Evolutionary conservation across 2,113 vertebrate species (phyloP), one percentile per base, ranked within the genome.

Genomic region (Tychaedon coryphoeus): DNA sequence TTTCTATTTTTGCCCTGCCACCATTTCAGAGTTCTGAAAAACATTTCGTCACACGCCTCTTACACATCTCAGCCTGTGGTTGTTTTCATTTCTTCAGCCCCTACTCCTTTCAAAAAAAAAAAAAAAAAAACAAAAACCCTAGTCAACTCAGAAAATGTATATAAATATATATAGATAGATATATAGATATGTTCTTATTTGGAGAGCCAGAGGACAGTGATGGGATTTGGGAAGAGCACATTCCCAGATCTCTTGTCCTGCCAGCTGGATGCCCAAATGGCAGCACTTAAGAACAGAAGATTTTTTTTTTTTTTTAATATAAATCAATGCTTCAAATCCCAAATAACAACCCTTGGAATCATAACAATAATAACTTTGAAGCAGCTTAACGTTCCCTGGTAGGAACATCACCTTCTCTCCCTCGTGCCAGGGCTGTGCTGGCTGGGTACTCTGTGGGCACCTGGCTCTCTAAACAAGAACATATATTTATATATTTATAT

Each of bases 21-120:
- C 75, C 62, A 2, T 42, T 64, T 61, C 40, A 1, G 78, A 79
- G 36, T 58, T 87, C 43, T 36, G 62, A 65, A 47, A 56, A 88
- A 56, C 60, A 16, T 76, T 86, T 82, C 78, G 57, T 90, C 90
- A 88, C 25, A 61, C 6, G n/a, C 86, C 90, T 92, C 86, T 92
- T 88, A 76, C 88, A 48, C 81, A 42, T 42, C 82, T 69, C 31
- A 28, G 74, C 13, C 74, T 3, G 0, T 17, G 71, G 34, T 31
- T 76, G 91, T 88, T 93, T 90, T 70, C 43, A 1, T 91, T 77
- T 62, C 86, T 86, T 72, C 82, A 66, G 87, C 75, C 38, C 73
- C 93, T 91, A 53, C 50, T 82, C 78, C 75, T 80, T 88, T 43
- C 42, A 66, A 92, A 73, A 65, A 78, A 79, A 71, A 20, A 79